Evolutionary conservation across 2,113 vertebrate genomes (phyloP).

Genomic region (Lagopus muta): DNA sequence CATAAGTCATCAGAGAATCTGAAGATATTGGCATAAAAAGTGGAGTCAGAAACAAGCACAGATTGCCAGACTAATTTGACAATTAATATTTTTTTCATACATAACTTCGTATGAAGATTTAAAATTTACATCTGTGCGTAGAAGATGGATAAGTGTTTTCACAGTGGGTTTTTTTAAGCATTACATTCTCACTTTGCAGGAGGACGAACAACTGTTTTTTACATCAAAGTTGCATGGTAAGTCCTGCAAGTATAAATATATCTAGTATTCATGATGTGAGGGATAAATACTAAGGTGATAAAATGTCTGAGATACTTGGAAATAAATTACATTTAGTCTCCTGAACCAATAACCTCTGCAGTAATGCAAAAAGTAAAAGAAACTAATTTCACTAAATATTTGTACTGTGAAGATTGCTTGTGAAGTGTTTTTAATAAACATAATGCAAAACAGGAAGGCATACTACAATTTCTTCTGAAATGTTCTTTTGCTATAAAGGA

Average conservation of each 20-base stretch:
- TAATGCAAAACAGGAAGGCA: background rate
- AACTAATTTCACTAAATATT: background rate
- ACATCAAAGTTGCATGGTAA: background rate
- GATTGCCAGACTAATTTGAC: background rate
- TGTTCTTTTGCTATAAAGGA: background rate
- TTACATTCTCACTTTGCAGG: background rate
- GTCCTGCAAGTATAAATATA: background rate
- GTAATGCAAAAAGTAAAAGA: background rate
- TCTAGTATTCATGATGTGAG: background rate
- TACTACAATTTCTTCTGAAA: background rate
- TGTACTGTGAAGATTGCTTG: background rate
- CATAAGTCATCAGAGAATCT: background rate
- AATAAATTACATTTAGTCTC: slow-evolving; percentile 14
- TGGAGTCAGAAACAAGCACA: background rate
- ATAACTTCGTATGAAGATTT: background rate
- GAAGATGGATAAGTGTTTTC: background rate
- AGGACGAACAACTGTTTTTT: background rate
- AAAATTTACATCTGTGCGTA: background rate
- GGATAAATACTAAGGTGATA: background rate
- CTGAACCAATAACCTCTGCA: background rate
- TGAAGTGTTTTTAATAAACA: background rate
- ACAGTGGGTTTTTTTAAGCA: background rate
- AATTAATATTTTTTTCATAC: background rate
- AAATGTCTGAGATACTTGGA: slow-evolving; percentile 4
- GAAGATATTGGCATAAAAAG: background rate